Evolutionary conservation across 2,113 vertebrate genomes (phyloP), one percentile per base, ranked within the genome.

Genomic region (Oryzias celebensis): DNA sequence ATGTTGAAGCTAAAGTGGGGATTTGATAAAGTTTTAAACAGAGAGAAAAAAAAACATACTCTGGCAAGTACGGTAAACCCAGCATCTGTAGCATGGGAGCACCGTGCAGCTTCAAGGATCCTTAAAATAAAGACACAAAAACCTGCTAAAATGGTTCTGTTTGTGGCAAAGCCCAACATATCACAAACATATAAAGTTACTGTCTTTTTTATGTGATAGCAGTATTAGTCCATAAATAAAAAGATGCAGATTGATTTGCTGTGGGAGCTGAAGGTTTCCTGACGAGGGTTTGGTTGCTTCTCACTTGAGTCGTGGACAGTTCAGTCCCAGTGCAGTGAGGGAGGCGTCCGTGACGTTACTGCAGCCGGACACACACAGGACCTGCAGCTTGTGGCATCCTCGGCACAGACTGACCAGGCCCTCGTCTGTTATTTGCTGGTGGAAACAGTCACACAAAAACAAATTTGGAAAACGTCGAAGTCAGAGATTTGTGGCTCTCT

Each of bases 301-400:
- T 94, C 88, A 97, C 95, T 96, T 95, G 58, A 97, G 90, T 81
- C 90, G 84, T 4, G 95, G 94, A 85, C 95, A 97, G 91, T 97
- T 97, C 64, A 96, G 87, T 73, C 94, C 95, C 85, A 97, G 91
- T 28, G 95, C 95, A 20, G 93, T 94, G 71, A 97, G 92, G 42
- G 94, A 95, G 78, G 94, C 93, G 36, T 96, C 95, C 0, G 95
- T 96, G 77, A 97, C 93, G 89, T 93, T 95, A 84, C 93, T 87
- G 85, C 95, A 97, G 70, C 95, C 95, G 5, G 95, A 97, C 73
- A 97, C 88, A 84, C 95, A 96, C 28, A 97, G 91, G 20, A 94
- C 93, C 86, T 96, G 95, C 58, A 97, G 91, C 75, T 91, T 92
- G 64, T 89, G 94, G 83, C 95, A 96, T 77, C 95, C 94, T 72